These are phyloP conservation scores for Porites divaricata DNA, from an alignment of 92 coral and sea anemone genomes.

Conservation along the genomic window DNA sequence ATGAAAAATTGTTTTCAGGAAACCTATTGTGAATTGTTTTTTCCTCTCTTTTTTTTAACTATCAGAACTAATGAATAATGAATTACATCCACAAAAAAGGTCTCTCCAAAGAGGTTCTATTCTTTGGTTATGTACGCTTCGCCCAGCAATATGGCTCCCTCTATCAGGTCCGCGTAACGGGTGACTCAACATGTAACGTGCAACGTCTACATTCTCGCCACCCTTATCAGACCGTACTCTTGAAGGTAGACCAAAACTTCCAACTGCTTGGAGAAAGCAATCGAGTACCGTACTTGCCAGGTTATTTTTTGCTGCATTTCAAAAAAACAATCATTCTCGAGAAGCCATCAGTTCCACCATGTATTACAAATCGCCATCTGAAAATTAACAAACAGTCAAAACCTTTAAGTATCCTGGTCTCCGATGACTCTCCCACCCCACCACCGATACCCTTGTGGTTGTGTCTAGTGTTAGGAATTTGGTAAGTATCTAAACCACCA, in stretches of 20 bases:
- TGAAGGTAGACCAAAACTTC: conserved; percentile 37
- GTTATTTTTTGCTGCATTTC: conserved; percentile 25
- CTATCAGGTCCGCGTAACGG: conserved; percentile 17
- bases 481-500: too few species aligned
- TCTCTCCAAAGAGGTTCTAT: too few species aligned
- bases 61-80: too few species aligned
- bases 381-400: neutral
- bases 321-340: conserved; percentile 42
- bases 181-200: conserved; percentile 34
- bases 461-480: neutral
- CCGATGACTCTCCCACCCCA: neutral
- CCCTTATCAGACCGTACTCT: conserved; percentile 39
- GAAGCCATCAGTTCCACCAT: conserved; percentile 16
- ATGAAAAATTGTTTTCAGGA: too few species aligned
- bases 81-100: too few species aligned
- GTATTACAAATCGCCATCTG: conserved; percentile 19
- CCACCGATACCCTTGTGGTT: neutral
- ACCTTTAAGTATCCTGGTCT: neutral
- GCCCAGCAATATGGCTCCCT: conserved; percentile 32
- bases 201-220: conserved; percentile 41
- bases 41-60: too few species aligned
- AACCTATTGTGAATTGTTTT: too few species aligned
- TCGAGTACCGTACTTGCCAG: conserved; percentile 25
- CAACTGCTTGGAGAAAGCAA: conserved; percentile 24
- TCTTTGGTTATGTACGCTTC: neutral